These are phyloP conservation scores for Chymomyza costata DNA, from an alignment of 1,140 invertebrate species.

Conservation along the genomic window DNA sequence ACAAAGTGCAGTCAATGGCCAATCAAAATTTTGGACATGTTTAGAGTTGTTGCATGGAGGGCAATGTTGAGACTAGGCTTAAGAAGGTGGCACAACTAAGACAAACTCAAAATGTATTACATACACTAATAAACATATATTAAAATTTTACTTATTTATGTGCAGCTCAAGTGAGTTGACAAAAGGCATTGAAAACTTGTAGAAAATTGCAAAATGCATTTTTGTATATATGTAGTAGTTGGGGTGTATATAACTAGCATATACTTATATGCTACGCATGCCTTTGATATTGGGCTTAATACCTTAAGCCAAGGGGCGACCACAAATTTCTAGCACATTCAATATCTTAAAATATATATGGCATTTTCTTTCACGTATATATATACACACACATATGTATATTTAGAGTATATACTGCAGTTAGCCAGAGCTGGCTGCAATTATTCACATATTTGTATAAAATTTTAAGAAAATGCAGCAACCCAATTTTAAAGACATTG, in stretches of 20 bases:
- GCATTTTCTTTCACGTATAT: no score
- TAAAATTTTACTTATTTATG: slow-evolving; percentile 73
- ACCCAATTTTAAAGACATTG: slow-evolving; percentile 61
- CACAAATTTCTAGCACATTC: no score
- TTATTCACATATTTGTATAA: slow-evolving; percentile 68
- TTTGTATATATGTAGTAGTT: no score
- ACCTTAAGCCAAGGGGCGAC: no score
- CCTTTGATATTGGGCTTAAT: no score
- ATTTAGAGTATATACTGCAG: no score
- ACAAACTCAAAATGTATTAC: no score
- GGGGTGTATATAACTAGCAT: no score
- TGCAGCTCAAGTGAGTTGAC: slow-evolving; percentile 59
- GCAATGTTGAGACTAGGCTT: slow-evolving; percentile 45
- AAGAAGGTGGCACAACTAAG: slow-evolving; percentile 42
- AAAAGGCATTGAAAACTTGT: slow-evolving; percentile 38
- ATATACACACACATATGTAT: no score
- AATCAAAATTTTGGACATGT: slow-evolving; percentile 66
- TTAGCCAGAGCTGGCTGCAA: no score
- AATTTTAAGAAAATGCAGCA: slow-evolving; percentile 71
- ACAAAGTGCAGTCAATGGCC: slow-evolving; percentile 47
- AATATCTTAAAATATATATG: no score
- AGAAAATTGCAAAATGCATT: slow-evolving; percentile 51
- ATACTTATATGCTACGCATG: no score
- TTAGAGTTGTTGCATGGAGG: slow-evolving; percentile 50
- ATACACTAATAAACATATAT: slow-evolving; percentile 71